Conservation (phyloP, 2,113 vertebrate genomes). For the Laticauda laticaudata region DNA sequence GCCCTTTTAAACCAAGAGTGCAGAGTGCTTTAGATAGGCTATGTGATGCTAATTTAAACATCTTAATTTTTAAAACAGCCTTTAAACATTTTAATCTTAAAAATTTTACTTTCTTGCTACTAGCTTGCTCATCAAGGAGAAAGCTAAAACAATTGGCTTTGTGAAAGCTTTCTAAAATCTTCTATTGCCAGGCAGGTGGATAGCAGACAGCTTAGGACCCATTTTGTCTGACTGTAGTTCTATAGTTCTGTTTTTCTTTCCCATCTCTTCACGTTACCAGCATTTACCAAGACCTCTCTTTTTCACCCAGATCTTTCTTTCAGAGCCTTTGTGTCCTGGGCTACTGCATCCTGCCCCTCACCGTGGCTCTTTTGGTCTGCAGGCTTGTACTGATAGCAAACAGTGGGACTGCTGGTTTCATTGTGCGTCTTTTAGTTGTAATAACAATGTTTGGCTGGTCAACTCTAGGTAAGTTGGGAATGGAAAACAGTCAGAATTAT, state of each 20-base stretch:
- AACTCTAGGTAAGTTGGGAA: constrained; percentile 76
- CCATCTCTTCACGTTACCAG: background rate
- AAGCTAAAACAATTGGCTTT: background rate
- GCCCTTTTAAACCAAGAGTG: background rate
- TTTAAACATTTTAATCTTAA: background rate
- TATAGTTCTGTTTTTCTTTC: background rate
- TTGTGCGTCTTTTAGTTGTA: constrained; percentile 83
- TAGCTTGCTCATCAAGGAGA: background rate
- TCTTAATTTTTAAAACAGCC: background rate
- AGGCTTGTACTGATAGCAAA: constrained; percentile 78
- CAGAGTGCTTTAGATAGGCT: background rate
- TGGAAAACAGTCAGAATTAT: background rate
- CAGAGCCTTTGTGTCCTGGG: constrained; percentile 97
- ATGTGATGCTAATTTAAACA: background rate
- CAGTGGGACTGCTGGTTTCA: constrained; percentile 70
- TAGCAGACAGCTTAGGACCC: background rate
- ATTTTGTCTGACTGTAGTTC: background rate
- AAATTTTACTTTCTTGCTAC: background rate
- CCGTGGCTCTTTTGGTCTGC: constrained; percentile 87
- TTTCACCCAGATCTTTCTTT: constrained; percentile 84
- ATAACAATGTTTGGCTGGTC: constrained; percentile 88
- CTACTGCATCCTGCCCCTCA: constrained; percentile 92
- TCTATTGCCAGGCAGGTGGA: background rate
- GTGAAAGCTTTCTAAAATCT: background rate
- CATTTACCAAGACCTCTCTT: background rate